Percentiles rank a stretch among this genome's conserved stretches.
These are phyloP conservation scores for Acinonyx jubatus DNA, from an alignment of 2,113 vertebrate genomes.

Conservation along the genomic window DNA sequence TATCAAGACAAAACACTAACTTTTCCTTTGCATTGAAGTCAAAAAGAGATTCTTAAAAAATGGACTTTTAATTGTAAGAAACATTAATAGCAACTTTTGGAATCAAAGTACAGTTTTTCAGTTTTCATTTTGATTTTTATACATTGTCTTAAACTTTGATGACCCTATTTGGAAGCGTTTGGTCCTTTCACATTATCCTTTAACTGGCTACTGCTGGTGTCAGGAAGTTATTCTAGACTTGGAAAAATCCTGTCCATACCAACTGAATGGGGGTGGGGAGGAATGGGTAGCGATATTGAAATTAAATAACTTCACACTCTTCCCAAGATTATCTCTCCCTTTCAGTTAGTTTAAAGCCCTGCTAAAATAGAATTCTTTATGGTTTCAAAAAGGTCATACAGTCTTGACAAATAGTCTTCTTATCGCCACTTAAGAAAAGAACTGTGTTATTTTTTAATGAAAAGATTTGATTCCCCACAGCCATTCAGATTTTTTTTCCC, in stretches of 20 bases:
- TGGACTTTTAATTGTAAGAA: background rate
- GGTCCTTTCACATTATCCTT: background rate
- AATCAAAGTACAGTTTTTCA: constrained; percentile 4
- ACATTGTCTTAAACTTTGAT: background rate
- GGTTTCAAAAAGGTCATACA: constrained; percentile 27
- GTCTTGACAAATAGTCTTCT: constrained; percentile 63
- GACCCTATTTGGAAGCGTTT: background rate
- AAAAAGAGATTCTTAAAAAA: background rate
- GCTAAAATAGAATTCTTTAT: constrained; percentile 60
- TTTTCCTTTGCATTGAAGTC: constrained; percentile 17
- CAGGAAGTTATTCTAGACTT: background rate
- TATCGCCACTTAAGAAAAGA: constrained; percentile 45
- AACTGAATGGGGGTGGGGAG: background rate
- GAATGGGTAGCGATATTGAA: background rate
- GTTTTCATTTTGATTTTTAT: background rate
- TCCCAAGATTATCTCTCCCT: background rate
- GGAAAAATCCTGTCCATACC: background rate
- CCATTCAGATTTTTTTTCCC: background rate
- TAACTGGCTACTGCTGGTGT: background rate
- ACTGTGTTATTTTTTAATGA: constrained; percentile 47
- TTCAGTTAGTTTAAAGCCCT: constrained; percentile 37
- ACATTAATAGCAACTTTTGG: background rate
- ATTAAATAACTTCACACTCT: constrained; percentile 6
- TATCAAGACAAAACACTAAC: background rate
- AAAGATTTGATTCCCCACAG: constrained; percentile 44